Percentiles rank a stretch among this genome's conserved stretches.
Conservation (phyloP, 2,113 vertebrate genomes). For the Emydura subglobosa region DNA sequence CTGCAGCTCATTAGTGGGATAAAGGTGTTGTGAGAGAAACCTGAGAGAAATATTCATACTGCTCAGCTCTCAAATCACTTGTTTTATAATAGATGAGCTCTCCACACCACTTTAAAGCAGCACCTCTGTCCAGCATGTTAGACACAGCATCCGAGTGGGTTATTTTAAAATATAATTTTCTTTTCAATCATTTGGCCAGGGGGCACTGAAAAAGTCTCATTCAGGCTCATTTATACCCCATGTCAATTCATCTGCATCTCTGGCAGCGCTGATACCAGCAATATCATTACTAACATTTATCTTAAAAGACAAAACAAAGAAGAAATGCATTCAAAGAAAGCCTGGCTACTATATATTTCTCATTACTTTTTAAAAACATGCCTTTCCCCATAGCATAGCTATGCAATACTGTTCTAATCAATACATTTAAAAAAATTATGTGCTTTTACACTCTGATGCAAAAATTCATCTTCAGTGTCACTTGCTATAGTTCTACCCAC, state of each 20-base stretch:
- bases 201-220: not conserved
- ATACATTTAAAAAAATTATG: not conserved
- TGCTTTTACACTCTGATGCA: not conserved
- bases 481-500: not conserved
- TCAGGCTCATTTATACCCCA: not conserved
- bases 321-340: not conserved
- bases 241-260: not conserved
- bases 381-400: not conserved
- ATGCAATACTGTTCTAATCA: not conserved
- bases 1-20: not conserved
- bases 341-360: not conserved
- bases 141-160: not conserved
- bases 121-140: not conserved
- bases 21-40: constrained; percentile 24
- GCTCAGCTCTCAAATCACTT: not conserved
- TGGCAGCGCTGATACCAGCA: not conserved
- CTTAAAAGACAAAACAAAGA: not conserved
- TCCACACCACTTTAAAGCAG: not conserved
- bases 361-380: not conserved
- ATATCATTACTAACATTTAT: not conserved
- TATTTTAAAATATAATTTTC: constrained; percentile 13
- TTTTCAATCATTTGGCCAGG: not conserved
- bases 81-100: not conserved
- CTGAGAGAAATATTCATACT: not conserved
- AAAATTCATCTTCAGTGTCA: not conserved